These are phyloP conservation scores for Brachionichthys hirsutus DNA, from an alignment of 2,113 vertebrate genomes.

Conservation along the genomic window DNA sequence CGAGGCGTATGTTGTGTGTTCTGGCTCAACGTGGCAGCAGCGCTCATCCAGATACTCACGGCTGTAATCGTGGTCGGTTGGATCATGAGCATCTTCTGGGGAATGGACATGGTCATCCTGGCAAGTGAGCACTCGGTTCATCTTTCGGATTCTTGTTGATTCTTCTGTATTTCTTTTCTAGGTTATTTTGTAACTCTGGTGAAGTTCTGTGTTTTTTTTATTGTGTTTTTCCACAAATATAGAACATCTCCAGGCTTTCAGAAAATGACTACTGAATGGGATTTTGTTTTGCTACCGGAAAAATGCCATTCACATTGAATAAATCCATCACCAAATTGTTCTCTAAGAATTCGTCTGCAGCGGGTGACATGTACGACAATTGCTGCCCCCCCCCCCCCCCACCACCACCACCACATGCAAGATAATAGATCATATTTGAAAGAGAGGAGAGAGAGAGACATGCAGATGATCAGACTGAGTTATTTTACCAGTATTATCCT, in stretches of 20 bases:
- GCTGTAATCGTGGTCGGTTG: constrained; percentile 98
- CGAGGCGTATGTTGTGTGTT: constrained; percentile 94
- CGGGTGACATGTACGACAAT: no score
- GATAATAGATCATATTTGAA: constrained; percentile 7
- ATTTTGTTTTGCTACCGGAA: no score
- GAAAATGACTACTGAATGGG: no score
- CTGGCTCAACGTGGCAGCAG: constrained; percentile 95
- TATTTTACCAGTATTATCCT: constrained; percentile 23
- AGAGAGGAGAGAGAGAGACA: background rate
- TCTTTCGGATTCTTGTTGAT: background rate
- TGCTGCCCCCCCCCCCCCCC: no score
- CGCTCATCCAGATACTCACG: constrained; percentile 94
- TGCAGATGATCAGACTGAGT: background rate
- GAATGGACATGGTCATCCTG: constrained; percentile 99
- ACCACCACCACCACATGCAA: background rate
- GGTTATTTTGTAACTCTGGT: no score
- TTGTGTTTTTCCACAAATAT: no score
- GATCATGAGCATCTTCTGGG: constrained; percentile 99
- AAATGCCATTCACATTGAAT: no score
- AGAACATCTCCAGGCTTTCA: no score
- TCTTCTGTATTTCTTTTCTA: no score
- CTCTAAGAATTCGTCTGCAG: no score
- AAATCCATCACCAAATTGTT: no score
- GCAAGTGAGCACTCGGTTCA: constrained; percentile 84
- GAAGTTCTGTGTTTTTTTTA: no score